phyloP scores from a whole-genome alignment of 2,888 invertebrate species.

The Helobdella robusta region DNA sequence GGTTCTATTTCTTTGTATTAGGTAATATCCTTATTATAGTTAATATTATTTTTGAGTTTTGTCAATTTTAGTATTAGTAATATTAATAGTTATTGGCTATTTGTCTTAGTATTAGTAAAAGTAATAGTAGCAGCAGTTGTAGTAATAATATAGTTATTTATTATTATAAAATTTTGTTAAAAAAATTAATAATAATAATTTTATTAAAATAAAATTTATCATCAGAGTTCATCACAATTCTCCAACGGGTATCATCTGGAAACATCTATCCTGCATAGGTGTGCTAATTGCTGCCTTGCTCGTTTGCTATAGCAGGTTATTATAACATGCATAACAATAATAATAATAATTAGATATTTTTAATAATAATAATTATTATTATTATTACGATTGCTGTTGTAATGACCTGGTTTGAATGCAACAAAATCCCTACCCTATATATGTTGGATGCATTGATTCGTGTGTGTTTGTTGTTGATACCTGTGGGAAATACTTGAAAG shows the following conservation, averaged over 20 bases:
- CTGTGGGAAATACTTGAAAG: not conserved
- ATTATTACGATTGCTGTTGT: too few relatives aligned
- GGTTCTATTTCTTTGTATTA: slow-evolving; percentile 71
- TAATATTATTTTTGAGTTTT: not conserved
- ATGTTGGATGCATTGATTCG: too few relatives aligned
- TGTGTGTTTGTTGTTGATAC: too few relatives aligned
- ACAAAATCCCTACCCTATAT: too few relatives aligned
- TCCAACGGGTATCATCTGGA: slow-evolving; percentile 44
- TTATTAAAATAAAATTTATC: too few relatives aligned
- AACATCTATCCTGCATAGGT: slow-evolving; percentile 40
- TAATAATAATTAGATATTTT: not conserved
- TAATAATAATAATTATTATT: slow-evolving; percentile 1
- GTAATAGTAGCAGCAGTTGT: not conserved
- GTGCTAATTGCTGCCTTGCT: slow-evolving; percentile 39
- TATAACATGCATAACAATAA: not conserved
- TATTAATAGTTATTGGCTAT: too few relatives aligned
- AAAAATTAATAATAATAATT: not conserved
- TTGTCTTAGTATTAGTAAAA: too few relatives aligned
- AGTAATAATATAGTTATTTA: not conserved
- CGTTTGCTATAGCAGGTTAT: slow-evolving; percentile 48
- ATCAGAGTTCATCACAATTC: slow-evolving; percentile 63
- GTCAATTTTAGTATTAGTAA: too few relatives aligned
- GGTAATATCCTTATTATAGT: slow-evolving; percentile 54
- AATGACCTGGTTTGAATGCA: too few relatives aligned
- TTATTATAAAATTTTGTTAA: not conserved